Percentiles rank a stretch among this genome's conserved stretches.
Evolutionary conservation across 2,113 vertebrate genomes (phyloP).

Genomic region (Pterocles gutturalis): DNA sequence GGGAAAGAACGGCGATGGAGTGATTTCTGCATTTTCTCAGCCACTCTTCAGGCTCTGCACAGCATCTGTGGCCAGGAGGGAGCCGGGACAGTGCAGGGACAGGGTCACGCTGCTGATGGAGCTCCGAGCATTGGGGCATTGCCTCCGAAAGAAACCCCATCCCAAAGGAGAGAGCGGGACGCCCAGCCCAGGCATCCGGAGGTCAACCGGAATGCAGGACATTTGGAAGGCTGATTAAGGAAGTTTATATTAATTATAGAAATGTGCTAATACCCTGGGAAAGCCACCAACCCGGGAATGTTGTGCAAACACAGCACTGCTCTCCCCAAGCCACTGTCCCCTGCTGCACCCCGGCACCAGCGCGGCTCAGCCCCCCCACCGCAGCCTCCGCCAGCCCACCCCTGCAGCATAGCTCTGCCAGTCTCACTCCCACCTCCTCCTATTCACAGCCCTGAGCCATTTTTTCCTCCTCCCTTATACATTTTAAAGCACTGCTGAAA

Average conservation of each 20-base stretch:
- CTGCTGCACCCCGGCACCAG: not conserved
- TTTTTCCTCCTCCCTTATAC: not conserved
- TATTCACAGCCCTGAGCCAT: not conserved
- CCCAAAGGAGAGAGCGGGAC: not conserved
- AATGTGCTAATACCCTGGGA: not conserved
- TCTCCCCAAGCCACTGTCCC: not conserved
- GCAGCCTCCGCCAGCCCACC: not conserved
- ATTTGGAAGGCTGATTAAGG: not conserved
- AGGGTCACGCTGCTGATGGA: not conserved
- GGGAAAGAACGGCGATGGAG: fast-evolving
- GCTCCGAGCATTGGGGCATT: not conserved
- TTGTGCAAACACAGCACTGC: not conserved
- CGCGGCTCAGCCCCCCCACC: not conserved
- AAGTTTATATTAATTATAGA: not conserved
- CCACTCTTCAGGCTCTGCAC: not conserved
- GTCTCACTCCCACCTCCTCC: not conserved
- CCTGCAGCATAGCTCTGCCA: not conserved
- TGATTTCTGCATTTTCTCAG: not conserved
- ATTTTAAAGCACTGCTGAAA: not conserved
- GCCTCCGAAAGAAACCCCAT: not conserved
- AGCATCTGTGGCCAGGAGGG: fast-evolving
- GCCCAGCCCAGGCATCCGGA: fast-evolving
- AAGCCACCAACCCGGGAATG: not conserved
- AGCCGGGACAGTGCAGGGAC: fast-evolving
- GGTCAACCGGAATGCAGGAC: not conserved